These are phyloP conservation scores for Aricia agestis DNA, from an alignment of 1,140 invertebrate species.

Conservation along the genomic window DNA sequence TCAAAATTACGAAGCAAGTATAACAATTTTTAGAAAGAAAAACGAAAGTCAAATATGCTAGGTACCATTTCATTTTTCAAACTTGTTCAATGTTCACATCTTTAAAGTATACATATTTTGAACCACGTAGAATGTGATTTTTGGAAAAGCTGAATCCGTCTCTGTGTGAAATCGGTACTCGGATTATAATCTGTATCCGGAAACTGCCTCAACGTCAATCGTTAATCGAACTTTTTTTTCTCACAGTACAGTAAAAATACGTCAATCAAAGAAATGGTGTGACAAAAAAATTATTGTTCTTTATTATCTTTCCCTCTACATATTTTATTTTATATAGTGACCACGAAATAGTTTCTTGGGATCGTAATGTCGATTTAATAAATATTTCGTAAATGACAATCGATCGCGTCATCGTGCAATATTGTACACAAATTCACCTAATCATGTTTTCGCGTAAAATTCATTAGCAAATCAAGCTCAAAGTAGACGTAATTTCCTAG, in stretches of 20 bases:
- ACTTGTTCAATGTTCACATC: no score
- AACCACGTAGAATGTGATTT: no score
- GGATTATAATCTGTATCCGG: conserved; percentile 34
- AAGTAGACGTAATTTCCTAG: conserved; percentile 43
- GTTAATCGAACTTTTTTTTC: conserved; percentile 53
- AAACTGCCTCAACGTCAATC: conserved; percentile 42
- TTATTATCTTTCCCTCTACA: conserved; percentile 48
- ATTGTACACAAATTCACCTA: conserved; percentile 47
- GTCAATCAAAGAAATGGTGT: conserved; percentile 68
- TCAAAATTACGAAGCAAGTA: no score
- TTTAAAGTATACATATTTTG: no score
- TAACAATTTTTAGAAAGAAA: no score
- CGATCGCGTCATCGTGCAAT: conserved; percentile 49
- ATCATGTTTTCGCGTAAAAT: conserved; percentile 66
- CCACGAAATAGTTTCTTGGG: conserved; percentile 28
- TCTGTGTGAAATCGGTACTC: background rate
- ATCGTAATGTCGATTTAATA: conserved; percentile 35
- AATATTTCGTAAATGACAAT: conserved; percentile 42
- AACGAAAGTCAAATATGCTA: no score
- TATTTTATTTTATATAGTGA: conserved; percentile 35
- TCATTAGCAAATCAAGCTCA: conserved; percentile 51
- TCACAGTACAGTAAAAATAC: conserved; percentile 52
- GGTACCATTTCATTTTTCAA: no score
- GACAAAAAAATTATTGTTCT: conserved; percentile 46
- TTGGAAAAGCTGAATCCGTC: no score